phyloP scores from a whole-genome alignment of 1,140 invertebrate species.

The Aradophagus sp. region DNA sequence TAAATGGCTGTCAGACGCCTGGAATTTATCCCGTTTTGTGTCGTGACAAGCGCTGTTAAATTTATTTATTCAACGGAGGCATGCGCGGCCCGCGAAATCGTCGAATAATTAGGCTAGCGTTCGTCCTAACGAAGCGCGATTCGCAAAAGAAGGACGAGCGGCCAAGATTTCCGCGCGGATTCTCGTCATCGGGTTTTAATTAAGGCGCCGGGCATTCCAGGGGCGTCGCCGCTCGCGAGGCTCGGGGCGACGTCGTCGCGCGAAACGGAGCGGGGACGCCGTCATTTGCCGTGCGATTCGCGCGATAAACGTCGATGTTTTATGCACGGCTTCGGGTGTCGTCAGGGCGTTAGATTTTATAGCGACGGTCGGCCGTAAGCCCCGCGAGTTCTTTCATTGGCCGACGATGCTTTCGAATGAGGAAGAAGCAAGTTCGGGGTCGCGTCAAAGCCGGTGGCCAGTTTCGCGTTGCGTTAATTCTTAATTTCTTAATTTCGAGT shows the following conservation, averaged over 20 bases:
- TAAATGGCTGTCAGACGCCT: conserved; percentile 73
- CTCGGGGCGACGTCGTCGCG: no score
- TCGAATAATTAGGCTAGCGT: conserved; percentile 52
- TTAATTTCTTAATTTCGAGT: conserved; percentile 71
- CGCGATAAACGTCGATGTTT: conserved; percentile 22
- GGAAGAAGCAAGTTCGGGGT: conserved; percentile 26
- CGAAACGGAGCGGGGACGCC: no score
- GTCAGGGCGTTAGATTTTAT: conserved; percentile 23
- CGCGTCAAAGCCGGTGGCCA: conserved; percentile 41
- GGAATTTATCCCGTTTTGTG: conserved; percentile 74
- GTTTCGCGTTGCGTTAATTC: conserved; percentile 65
- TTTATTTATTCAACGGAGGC: conserved; percentile 69
- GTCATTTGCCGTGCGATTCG: conserved; percentile 14
- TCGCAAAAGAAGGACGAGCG: conserved; percentile 41
- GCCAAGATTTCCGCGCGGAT: conserved; percentile 26
- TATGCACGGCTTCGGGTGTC: conserved; percentile 32
- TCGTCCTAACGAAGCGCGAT: conserved; percentile 43
- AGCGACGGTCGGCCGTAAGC: conserved; percentile 16
- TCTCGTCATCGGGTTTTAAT: conserved; percentile 31
- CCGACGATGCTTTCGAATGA: no score
- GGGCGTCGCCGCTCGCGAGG: no score
- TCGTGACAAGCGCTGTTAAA: conserved; percentile 72
- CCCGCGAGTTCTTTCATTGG: conserved; percentile 6
- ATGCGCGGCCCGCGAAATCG: conserved; percentile 46
- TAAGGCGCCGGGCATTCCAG: conserved; percentile 17